These are phyloP conservation scores for Allacma fusca DNA, from an alignment of 2,888 invertebrate species.

Conservation along the genomic window DNA sequence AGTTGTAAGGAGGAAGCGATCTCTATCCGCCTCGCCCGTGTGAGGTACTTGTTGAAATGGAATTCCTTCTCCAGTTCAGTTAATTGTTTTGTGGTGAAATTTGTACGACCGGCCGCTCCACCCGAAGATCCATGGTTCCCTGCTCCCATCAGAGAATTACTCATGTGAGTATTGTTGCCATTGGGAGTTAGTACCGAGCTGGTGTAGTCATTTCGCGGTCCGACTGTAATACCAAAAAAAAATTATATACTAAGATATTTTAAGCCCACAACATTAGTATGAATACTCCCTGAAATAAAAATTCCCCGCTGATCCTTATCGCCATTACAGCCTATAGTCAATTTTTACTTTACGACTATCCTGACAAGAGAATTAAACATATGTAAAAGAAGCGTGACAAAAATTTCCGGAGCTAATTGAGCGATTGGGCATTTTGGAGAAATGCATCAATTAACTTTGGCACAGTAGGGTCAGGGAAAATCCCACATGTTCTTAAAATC, in stretches of 20 bases:
- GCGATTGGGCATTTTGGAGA: neutral
- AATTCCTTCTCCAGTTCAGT: constrained; percentile 99
- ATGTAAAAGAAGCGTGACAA: no score
- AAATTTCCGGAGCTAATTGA: constrained; percentile 20
- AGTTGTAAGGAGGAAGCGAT: constrained; percentile 95
- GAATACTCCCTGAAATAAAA: no score
- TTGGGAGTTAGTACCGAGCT: constrained; percentile 51
- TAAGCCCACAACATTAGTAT: no score
- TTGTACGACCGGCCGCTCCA: constrained; percentile 82
- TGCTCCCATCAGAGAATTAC: constrained; percentile 50
- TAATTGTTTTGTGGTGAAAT: constrained; percentile 99
- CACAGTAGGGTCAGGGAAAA: no score
- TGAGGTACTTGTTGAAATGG: constrained; percentile 98
- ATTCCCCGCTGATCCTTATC: no score
- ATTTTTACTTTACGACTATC: neutral
- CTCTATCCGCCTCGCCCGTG: constrained; percentile 94
- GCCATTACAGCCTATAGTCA: no score
- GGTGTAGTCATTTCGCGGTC: constrained; percentile 52
- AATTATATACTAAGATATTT: neutral
- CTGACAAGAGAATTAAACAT: neutral
- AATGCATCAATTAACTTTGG: no score
- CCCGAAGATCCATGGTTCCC: constrained; percentile 59
- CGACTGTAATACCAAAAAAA: constrained; percentile 35
- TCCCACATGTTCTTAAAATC: no score
- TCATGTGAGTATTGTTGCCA: constrained; percentile 49